Percentiles rank a stretch among this genome's conserved stretches.
Evolutionary conservation across 1,140 invertebrate species (phyloP).

Genomic region (Drosophila nannoptera): DNA sequence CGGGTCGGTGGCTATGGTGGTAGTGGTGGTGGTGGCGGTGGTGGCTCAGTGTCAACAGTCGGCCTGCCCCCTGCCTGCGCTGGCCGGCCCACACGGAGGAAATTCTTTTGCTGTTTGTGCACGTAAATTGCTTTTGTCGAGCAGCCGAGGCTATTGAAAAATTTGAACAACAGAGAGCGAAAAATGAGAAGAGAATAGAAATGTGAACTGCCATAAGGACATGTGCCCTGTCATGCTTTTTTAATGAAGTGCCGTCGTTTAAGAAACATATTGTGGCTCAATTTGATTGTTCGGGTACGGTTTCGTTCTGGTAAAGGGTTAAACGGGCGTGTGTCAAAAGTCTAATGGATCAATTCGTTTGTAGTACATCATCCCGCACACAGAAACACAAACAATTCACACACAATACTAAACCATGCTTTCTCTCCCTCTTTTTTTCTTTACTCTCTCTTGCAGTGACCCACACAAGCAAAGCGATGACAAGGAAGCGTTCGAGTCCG

Average conservation of each 20-base stretch:
- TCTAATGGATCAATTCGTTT: slow-evolving; percentile 43
- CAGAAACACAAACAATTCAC: too few relatives aligned
- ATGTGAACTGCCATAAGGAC: slow-evolving; percentile 32
- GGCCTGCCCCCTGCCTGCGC: slow-evolving; percentile 17
- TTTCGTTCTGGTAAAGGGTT: slow-evolving; percentile 52
- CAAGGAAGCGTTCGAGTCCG: slow-evolving; percentile 79
- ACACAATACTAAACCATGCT: slow-evolving; percentile 20
- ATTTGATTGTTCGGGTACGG: slow-evolving; percentile 63
- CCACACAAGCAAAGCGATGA: slow-evolving; percentile 68
- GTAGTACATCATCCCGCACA: slow-evolving; percentile 19
- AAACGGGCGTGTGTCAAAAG: slow-evolving; percentile 46
- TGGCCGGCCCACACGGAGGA: slow-evolving; percentile 11
- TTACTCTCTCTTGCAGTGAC: slow-evolving; percentile 55
- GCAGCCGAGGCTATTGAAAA: slow-evolving; percentile 55
- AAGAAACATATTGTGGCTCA: slow-evolving; percentile 72
- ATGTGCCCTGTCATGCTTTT: slow-evolving; percentile 76
- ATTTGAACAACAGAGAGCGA: slow-evolving; percentile 38
- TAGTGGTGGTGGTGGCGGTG: slow-evolving; percentile 31
- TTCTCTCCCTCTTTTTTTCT: neutral
- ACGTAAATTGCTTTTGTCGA: slow-evolving; percentile 76
- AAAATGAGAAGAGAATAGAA: slow-evolving; percentile 16
- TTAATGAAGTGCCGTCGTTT: slow-evolving; percentile 77
- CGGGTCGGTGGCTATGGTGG: slow-evolving; percentile 18
- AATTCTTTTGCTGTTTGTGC: slow-evolving; percentile 64
- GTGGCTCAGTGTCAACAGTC: slow-evolving; percentile 56